Percentiles rank a stretch among this genome's conserved stretches.
Conservation (phyloP, 2,797 vertebrate species). For the Tangara arthus region DNA sequence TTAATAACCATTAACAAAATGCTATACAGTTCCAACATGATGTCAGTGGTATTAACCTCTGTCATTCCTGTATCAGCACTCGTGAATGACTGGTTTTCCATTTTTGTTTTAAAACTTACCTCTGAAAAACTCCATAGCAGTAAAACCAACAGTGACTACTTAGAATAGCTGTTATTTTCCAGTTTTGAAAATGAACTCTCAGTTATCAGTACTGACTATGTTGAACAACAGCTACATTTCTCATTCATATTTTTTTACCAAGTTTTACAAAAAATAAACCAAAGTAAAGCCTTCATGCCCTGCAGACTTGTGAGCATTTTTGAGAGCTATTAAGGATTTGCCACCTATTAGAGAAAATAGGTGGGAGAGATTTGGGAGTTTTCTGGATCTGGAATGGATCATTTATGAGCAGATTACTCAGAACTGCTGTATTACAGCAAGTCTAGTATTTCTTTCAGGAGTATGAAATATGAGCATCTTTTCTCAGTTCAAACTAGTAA, state of each 20-base stretch:
- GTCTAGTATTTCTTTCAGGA: neutral
- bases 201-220: neutral
- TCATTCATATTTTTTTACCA: neutral
- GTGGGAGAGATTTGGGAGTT: neutral
- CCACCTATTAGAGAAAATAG: neutral
- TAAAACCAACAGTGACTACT: neutral
- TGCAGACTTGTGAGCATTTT: neutral
- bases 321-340: neutral
- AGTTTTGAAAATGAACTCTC: neutral
- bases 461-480: neutral
- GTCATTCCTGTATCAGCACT: slow-evolving; percentile 3
- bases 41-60: slow-evolving; percentile 58
- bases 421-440: neutral
- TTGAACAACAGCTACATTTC: neutral
- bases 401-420: neutral
- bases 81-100: neutral
- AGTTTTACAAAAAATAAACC: neutral
- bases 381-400: neutral
- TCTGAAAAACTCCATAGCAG: neutral
- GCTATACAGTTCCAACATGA: slow-evolving; percentile 37
- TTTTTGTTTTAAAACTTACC: neutral
- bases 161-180: neutral
- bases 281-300: neutral
- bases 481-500: neutral
- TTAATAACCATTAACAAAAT: slow-evolving; percentile 61